These are phyloP conservation scores for Torymus tubicola DNA, from an alignment of 2,888 invertebrate genomes.

Conservation along the genomic window DNA sequence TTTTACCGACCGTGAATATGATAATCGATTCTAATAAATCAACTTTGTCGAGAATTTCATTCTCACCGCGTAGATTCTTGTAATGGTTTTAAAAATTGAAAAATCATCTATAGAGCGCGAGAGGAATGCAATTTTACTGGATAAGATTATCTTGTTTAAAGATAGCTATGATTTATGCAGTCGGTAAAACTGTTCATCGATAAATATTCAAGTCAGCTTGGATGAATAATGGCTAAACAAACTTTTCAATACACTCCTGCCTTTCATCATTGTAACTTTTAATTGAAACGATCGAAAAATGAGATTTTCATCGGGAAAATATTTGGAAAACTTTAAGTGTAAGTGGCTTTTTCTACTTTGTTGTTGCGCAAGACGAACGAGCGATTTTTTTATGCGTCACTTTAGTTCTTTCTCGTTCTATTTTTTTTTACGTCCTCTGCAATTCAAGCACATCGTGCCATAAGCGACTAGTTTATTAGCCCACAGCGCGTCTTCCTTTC, in stretches of 20 bases:
- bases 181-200: no score
- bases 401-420: conserved; percentile 4
- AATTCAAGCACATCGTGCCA: conserved; percentile 57
- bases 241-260: background rate
- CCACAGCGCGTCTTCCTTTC: conserved; percentile 39
- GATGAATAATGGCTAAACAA: background rate
- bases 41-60: background rate
- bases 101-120: no score
- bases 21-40: background rate
- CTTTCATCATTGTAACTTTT: background rate
- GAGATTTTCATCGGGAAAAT: conserved; percentile 13
- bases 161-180: no score
- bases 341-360: conserved; percentile 33
- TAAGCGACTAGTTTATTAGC: conserved; percentile 55
- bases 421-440: conserved; percentile 45
- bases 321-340: conserved; percentile 18
- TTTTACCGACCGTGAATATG: background rate
- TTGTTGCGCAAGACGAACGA: conserved; percentile 15
- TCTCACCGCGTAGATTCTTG: no score
- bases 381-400: conserved; percentile 27
- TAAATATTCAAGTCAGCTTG: no score
- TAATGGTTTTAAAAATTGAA: no score
- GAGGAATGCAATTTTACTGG: no score
- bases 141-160: no score
- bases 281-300: background rate